A percentile compares a stretch with the other conserved stretches of the same genome.
Evolutionary conservation across 1,140 invertebrate species (phyloP).

Genomic region (Ruditapes philippinarum): DNA sequence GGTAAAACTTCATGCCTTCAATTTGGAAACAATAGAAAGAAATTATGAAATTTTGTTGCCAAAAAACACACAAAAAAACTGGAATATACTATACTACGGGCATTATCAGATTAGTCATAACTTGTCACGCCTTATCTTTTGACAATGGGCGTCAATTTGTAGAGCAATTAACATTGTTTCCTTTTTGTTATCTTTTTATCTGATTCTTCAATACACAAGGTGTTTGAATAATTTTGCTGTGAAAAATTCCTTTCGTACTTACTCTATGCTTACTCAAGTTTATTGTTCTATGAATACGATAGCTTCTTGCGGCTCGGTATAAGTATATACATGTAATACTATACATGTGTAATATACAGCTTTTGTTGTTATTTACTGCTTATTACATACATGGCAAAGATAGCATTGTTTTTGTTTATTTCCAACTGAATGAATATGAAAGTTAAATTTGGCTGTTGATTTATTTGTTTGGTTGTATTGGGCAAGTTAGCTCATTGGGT

Average conservation of each 20-base stretch:
- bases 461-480: no score
- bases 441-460: neutral
- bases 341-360: no score
- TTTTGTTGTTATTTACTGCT: constrained; percentile 3
- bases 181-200: neutral
- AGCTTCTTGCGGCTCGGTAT: neutral
- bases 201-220: constrained; percentile 44
- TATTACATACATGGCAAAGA: neutral
- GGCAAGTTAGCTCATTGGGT: no score
- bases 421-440: neutral
- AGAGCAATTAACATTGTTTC: constrained; percentile 7
- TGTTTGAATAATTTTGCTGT: neutral
- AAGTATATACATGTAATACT: neutral
- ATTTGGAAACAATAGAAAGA: no score
- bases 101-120: neutral
- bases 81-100: no score
- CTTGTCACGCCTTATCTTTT: neutral
- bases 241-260: neutral
- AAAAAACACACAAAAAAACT: no score
- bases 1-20: no score
- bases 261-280: neutral
- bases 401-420: neutral
- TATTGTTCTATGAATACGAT: neutral
- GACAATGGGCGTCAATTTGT: constrained; percentile 10
- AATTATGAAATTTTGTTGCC: no score